Evolutionary conservation across 2,888 invertebrate species (phyloP), one percentile per base, ranked within the genome.

Genomic region (Himalopsyche japonica): DNA sequence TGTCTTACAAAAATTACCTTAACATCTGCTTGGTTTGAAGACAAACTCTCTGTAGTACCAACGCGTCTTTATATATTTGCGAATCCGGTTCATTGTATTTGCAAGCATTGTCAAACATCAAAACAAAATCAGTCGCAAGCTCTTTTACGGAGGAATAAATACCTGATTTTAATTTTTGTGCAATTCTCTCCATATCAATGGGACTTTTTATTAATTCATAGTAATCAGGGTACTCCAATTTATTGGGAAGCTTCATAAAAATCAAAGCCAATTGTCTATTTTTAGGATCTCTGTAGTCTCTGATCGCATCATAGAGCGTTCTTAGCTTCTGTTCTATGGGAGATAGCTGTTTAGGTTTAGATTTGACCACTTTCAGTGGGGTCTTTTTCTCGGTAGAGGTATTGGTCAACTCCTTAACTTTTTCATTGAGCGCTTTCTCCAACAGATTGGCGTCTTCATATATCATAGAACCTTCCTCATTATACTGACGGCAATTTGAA

Each of bases 1-100:
- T 15, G 2, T 57, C 24, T 57, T 24, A 20, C 6, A 10, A 57
- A 57, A 57, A 1, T 84, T 89, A 95, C 90, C 96, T 95, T 82
- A 99, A 91, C 89, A 97, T 95, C 88, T 97, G 94, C 89, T 98
- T 98, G 85, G 98, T 97, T 93, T 99, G 97, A 87, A 99, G 92
- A 84, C 98, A 97, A 80, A 99, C 94, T 87, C 98, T 93, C 91
- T 99, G 99, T 88, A 99, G 91, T 32, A 97, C 95, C 88, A 99
- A 92, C 0, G 99, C 98, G 90, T 99, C 99, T 92, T 98, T 98
- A 90, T 98, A 99, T 87, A 99, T 98, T 90, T 98, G 97, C 0
- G 98, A 98, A 89, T 98, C 98, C 0, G 99, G 98, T 89, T 99
- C 99, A 90, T 99, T 99, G 89, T 98, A 99, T 89, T 97, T 98